Base-by-base conservation (phyloP, 2,888 invertebrate species). In the Trachelus iudaicus region DNA sequence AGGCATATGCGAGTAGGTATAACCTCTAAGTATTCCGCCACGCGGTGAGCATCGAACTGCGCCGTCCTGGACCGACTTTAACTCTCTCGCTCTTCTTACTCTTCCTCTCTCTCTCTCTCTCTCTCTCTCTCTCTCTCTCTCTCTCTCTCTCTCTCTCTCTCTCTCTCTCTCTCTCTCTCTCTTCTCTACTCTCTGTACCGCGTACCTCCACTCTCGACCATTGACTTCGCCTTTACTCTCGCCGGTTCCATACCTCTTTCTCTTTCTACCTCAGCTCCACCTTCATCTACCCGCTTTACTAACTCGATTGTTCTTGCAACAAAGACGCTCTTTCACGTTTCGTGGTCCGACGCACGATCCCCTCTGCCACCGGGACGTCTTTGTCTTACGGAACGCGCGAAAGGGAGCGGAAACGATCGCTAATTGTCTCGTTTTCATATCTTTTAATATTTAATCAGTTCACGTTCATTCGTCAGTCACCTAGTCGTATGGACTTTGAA, bases 271-370 rank as follows among this genome's bases (percentile, higher is more conserved):
- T 75, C 77, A 35, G 73, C 75, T 73, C 68, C 37, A 34, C 69
- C 80, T 79, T 75, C 80, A 68, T 40, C 23, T 75, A 73, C 79
- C 31, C 34, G 69, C 80, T n/a, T 35, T 74, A 56, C 81, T 83
- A 86, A 87, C 84, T 86, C 86, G 84, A 87, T 86, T 87, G 87
- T 85, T 56, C 56, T 9, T 56, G 6, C 56, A 56, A 56, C 56
- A 56, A 56, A 56, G 56, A 56, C 56, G 56, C 23, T 82, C 87
- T 87, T 86, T 86, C 85, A 86, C 83, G 56, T 75, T 68, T 75
- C 23, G 40, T 75, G 37, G 56, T 15, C 23, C 23, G 69, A 15
- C 40, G 13, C 75, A 56, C 23, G 23, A 23, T 56, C 71, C 13
- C 31, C 30, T 12, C 33, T 69, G 75, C 75, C 75, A 75, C 75